Percentiles rank a stretch among this genome's conserved stretches.
Evolutionary conservation across 2,797 vertebrate genomes (phyloP).

Genomic region (Centropyge bicolor): DNA sequence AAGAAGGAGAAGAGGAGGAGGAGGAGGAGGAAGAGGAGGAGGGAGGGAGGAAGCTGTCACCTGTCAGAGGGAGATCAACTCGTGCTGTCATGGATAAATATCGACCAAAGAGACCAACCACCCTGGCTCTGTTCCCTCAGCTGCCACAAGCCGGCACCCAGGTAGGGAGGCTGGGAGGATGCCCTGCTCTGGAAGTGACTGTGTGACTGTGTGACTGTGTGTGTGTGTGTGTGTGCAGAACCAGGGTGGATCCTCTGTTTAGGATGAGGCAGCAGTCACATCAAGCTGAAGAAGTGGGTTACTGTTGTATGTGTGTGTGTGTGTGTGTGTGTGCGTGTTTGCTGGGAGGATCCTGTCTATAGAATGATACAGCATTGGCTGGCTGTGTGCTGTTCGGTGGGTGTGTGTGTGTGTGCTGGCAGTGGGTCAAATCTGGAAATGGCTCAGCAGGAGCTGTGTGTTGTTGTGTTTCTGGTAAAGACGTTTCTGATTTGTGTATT

Average conservation of each 20-base stretch:
- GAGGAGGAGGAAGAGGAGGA: conserved; percentile 49
- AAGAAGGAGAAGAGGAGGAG: conserved; percentile 53
- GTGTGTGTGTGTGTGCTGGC: conserved; percentile 9
- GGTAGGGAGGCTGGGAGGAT: conserved; percentile 81
- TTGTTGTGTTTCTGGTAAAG: conserved; percentile 2
- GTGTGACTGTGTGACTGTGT: conserved; percentile 5
- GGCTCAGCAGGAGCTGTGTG: conserved; percentile 4
- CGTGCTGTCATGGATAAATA: conserved; percentile 90
- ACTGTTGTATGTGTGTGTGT: conserved; percentile 39
- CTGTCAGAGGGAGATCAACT: conserved; percentile 70
- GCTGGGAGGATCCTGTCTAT: conserved; percentile 53
- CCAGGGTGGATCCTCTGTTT: conserved; percentile 40
- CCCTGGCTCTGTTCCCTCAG: conserved; percentile 96
- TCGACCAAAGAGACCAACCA: conserved; percentile 96
- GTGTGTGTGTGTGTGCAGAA: conserved; percentile 6
- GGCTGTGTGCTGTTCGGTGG: conserved; percentile 1
- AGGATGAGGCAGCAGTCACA: conserved; percentile 28
- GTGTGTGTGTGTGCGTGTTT: conserved; percentile 14
- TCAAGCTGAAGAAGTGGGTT: conserved; percentile 37
- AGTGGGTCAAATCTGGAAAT: conserved; percentile 37
- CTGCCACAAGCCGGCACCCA: conserved; percentile 90
- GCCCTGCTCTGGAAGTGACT: conserved; percentile 26
- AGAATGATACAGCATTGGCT: conserved; percentile 60
- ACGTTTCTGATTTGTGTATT: not conserved
- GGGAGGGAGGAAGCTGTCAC: conserved; percentile 67